Evolutionary conservation across 23 tunicate species (phyloP).

Genomic region (Ciona savignyi): DNA sequence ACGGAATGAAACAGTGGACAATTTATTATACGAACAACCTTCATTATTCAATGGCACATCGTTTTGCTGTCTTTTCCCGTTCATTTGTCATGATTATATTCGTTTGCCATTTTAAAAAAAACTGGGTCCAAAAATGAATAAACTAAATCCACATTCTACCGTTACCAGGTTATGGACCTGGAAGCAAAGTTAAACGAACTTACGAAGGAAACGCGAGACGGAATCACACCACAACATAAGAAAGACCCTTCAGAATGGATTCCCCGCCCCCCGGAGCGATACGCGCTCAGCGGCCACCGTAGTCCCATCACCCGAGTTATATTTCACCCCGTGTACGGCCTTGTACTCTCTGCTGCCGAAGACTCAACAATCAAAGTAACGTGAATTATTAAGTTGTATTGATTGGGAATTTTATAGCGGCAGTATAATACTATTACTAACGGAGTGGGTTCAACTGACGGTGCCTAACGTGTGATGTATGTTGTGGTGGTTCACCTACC

Average conservation of each 20-base stretch:
- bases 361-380: constrained; percentile 90
- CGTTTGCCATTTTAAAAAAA: too few relatives aligned
- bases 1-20: neutral
- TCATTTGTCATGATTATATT: too few relatives aligned
- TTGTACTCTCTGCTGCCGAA: constrained; percentile 85
- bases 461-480: too few relatives aligned
- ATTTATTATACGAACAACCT: neutral
- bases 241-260: constrained; percentile 96
- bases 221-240: constrained; percentile 39
- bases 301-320: constrained; percentile 83
- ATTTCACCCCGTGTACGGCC: constrained; percentile 81
- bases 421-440: too few relatives aligned
- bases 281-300: constrained; percentile 79
- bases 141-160: too few relatives aligned
- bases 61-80: too few relatives aligned
- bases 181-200: constrained; percentile 78
- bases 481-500: too few relatives aligned
- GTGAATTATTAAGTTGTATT: neutral
- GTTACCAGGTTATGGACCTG: constrained; percentile 62
- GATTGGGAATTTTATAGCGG: neutral
- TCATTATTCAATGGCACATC: too few relatives aligned
- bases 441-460: too few relatives aligned
- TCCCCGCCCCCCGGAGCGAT: constrained; percentile 80
- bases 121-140: too few relatives aligned
- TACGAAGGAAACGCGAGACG: constrained; percentile 76